phyloP scores from a whole-genome alignment of 2,797 vertebrate genomes.

The Takifugu ocellatus region DNA sequence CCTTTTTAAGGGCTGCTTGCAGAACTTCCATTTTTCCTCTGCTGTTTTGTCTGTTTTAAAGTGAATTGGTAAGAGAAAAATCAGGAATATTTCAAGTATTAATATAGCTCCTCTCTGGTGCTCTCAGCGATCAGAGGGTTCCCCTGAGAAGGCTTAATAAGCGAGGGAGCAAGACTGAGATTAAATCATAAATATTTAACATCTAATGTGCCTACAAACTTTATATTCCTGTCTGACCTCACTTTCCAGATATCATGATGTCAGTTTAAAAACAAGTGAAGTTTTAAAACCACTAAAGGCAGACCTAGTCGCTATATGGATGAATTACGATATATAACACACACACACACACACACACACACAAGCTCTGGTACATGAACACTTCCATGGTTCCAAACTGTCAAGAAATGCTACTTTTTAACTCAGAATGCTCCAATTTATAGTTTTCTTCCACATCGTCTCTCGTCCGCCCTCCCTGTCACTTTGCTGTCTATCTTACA shows the following conservation, averaged over 20 bases:
- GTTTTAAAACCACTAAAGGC: neutral
- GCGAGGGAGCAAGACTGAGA: constrained; percentile 35
- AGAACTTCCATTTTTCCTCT: neutral
- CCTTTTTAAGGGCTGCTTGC: constrained; percentile 2
- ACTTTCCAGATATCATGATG: constrained; percentile 29
- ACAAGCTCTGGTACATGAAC: constrained; percentile 31
- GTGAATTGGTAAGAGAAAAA: constrained; percentile 13
- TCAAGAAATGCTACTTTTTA: constrained; percentile 50
- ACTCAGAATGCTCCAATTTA: constrained; percentile 38
- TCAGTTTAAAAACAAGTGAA: constrained; percentile 7
- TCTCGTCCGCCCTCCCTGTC: constrained; percentile 57
- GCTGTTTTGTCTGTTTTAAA: constrained; percentile 9
- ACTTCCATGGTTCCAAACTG: constrained; percentile 30
- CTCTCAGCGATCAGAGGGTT: constrained; percentile 6
- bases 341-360: no score
- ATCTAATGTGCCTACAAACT: constrained; percentile 31
- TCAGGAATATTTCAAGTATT: constrained; percentile 33
- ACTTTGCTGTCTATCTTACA: constrained; percentile 54
- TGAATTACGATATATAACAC: no score
- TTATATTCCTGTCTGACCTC: constrained; percentile 28
- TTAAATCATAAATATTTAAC: constrained; percentile 57
- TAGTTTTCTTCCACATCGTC: constrained; percentile 42
- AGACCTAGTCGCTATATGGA: no score
- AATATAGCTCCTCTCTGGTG: constrained; percentile 19
- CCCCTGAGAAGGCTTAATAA: constrained; percentile 37